These are phyloP conservation scores for Frankliniella fusca DNA, from an alignment of 2,888 invertebrate genomes.

Conservation along the genomic window DNA sequence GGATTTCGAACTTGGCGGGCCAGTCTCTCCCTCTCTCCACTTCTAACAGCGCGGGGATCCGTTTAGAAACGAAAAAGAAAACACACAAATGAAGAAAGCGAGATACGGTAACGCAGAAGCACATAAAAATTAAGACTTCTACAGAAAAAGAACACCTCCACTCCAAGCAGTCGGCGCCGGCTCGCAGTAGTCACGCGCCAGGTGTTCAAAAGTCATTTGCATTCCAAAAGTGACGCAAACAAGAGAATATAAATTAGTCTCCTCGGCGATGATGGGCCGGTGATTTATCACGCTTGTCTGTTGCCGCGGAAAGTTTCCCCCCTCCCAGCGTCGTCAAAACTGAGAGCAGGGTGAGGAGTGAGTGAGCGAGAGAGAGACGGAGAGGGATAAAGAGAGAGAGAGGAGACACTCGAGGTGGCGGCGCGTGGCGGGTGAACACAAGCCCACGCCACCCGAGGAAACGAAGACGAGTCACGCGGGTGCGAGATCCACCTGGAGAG, in stretches of 20 bases:
- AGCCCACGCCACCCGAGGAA: not conserved
- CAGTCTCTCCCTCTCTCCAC: not conserved
- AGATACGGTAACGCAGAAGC: not conserved
- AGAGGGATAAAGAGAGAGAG: not conserved
- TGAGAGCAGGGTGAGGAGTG: not conserved
- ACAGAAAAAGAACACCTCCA: no score
- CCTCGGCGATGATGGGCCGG: not conserved
- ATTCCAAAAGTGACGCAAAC: slow-evolving; percentile 22
- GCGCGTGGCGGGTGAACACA: not conserved
- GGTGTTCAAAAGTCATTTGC: slow-evolving; percentile 11
- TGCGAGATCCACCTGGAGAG: no score
- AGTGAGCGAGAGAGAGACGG: not conserved
- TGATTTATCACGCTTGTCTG: slow-evolving; percentile 13
- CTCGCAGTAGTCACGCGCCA: not conserved
- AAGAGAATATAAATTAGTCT: slow-evolving; percentile 11
- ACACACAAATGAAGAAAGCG: not conserved
- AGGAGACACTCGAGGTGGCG: not conserved
- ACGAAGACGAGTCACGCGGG: not conserved
- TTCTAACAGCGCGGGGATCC: not conserved
- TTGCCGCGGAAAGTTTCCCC: not conserved
- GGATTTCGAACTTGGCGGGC: no score
- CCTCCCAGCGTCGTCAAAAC: not conserved
- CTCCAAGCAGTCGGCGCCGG: no score
- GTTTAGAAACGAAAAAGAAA: not conserved
- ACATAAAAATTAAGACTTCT: no score